phyloP scores from a whole-genome alignment of 2,797 vertebrate genomes.

The Chelidonichthys spinosus region DNA sequence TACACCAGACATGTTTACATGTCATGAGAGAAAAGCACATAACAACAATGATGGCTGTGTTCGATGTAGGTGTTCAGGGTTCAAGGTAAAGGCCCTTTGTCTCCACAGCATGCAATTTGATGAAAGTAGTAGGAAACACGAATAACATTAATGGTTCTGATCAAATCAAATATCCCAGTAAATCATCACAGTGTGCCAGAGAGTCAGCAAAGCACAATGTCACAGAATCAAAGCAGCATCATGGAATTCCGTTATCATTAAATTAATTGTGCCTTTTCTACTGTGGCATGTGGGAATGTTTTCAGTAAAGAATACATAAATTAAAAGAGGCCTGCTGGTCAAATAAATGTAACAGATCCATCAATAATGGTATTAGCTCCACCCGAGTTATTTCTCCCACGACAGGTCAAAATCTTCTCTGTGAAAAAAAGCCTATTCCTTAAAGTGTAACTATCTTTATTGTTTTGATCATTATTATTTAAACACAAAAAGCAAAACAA shows the following conservation, averaged over 20 bases:
- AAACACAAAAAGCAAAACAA: neutral
- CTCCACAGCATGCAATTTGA: neutral
- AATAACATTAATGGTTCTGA: neutral
- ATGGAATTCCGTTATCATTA: neutral
- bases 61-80: neutral
- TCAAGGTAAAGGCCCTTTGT: neutral
- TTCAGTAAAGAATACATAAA: neutral
- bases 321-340: neutral
- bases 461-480: neutral
- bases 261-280: neutral
- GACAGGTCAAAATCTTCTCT: neutral
- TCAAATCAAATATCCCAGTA: neutral
- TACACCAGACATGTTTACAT: neutral
- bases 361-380: neutral
- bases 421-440: neutral
- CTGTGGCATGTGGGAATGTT: neutral
- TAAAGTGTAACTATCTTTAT: neutral
- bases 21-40: neutral
- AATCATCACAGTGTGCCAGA: neutral
- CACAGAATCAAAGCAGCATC: no score
- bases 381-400: neutral
- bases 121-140: neutral
- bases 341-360: neutral
- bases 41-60: neutral
- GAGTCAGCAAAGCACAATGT: no score